These are phyloP conservation scores for Rhyzopertha dominica DNA, from an alignment of 1,140 invertebrate genomes.

Conservation along the genomic window DNA sequence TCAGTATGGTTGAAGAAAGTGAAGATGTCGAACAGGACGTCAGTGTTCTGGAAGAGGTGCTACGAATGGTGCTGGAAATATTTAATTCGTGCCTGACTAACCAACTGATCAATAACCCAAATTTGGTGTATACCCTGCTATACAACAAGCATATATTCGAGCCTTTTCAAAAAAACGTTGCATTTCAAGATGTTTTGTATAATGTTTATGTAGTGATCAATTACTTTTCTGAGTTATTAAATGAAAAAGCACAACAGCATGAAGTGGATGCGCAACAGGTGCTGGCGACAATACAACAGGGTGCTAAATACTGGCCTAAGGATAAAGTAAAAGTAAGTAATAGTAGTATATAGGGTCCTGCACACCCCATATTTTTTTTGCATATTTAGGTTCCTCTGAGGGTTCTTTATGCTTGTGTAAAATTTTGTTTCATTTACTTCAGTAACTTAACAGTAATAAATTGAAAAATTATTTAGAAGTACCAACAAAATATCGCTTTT, in stretches of 20 bases:
- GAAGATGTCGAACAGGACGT: slow-evolving; percentile 75
- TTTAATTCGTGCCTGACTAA: slow-evolving; percentile 88
- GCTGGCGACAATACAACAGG: slow-evolving; percentile 79
- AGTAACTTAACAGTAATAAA: too few relatives aligned
- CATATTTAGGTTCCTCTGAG: background rate
- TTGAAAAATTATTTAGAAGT: too few relatives aligned
- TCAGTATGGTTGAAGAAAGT: slow-evolving; percentile 34
- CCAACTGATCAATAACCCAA: slow-evolving; percentile 85
- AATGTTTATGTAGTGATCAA: slow-evolving; percentile 87
- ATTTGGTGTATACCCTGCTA: slow-evolving; percentile 92
- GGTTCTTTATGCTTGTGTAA: too few relatives aligned
- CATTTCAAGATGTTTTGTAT: slow-evolving; percentile 92
- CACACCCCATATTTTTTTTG: too few relatives aligned
- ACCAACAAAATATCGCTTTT: too few relatives aligned
- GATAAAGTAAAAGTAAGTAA: slow-evolving; percentile 81
- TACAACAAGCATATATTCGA: slow-evolving; percentile 92
- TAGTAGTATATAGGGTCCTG: background rate
- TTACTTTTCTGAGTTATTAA: slow-evolving; percentile 42
- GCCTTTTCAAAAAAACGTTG: slow-evolving; percentile 77
- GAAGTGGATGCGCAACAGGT: slow-evolving; percentile 81
- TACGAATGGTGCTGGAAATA: slow-evolving; percentile 94
- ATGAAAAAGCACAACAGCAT: slow-evolving; percentile 39
- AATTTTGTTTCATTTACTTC: too few relatives aligned
- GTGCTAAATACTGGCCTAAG: slow-evolving; percentile 81
- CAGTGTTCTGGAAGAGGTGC: slow-evolving; percentile 92